Base-by-base conservation (phyloP, 23 tunicate species). In the Halocynthia roretzi region DNA sequence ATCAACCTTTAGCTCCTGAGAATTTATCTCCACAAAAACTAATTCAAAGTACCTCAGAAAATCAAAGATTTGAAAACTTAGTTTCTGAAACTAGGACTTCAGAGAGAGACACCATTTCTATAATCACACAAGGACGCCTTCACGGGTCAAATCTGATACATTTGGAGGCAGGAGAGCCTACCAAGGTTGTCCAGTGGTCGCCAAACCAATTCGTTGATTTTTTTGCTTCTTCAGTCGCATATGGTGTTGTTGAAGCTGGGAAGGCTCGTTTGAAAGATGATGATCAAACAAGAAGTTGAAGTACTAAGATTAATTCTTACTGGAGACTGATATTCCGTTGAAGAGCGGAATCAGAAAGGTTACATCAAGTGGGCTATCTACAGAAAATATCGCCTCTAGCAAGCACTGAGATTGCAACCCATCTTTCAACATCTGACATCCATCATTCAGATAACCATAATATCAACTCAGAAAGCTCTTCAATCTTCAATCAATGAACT, bases 181-280 rank as follows among this genome's bases (percentile, higher is more conserved):
- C 76, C 20, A 58, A 66, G 5, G 69, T 86, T 15, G 75, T 71
- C 60, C 56, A 68, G 12, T 86, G 92, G 92, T 62, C 78, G 23
- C 50, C 70, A 64, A 68, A 70, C 2, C 85, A 86, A 52, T 73
- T 79, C 49, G 83, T 86, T n/a, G 92, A 86, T 75, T 86, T 64
- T 49, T 86, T 86, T 58, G 92, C 92, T 7, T 83, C 84, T 6
- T 82, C 92, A 5, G 40, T 86, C 20, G 92, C 92, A 21, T 86
- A 86, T 44, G 85, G 71, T 51, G 70, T 86, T 20, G 68, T 86
- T 17, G 92, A 86, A 73, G 81, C 53, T 9, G 65, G 71, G 5
- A 80, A 74, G 5, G 49, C 8, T 14, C 31, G 19, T 5, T 22
- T 44, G 14, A 53, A 74, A 20, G 78, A 74, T 0, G 31, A 40